Evolutionary conservation across 2,797 vertebrate species (phyloP).

Genomic region (Typhlichthys subterraneus): DNA sequence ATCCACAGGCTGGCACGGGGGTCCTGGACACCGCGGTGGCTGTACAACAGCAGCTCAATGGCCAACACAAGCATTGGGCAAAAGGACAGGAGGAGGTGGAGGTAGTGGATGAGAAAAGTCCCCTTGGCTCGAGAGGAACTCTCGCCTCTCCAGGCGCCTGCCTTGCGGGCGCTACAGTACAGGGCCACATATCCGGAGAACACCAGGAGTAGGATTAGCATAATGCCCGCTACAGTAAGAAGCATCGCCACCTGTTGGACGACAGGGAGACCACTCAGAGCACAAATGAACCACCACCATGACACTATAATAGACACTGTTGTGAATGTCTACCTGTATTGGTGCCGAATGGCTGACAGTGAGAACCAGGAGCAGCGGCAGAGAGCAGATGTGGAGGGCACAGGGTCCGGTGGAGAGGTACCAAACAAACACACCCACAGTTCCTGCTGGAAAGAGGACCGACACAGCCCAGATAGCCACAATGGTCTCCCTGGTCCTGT

Average conservation of each 20-base stretch:
- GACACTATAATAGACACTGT: too few relatives aligned
- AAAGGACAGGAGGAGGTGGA: conserved; percentile 78
- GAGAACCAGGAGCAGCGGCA: conserved; percentile 72
- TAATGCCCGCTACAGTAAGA: conserved; percentile 60
- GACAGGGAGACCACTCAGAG: neutral
- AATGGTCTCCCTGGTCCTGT: conserved; percentile 67
- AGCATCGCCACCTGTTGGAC: conserved; percentile 66
- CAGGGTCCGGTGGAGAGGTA: conserved; percentile 57
- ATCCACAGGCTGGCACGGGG: conserved; percentile 69
- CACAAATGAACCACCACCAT: neutral
- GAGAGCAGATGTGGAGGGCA: conserved; percentile 66
- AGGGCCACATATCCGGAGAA: conserved; percentile 70
- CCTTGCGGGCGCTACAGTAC: conserved; percentile 73
- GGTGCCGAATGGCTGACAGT: conserved; percentile 60
- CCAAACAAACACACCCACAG: conserved; percentile 66
- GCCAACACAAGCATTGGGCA: conserved; percentile 76
- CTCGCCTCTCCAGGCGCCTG: conserved; percentile 65
- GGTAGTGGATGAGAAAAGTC: conserved; percentile 81
- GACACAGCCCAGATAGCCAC: conserved; percentile 65
- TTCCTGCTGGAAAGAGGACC: conserved; percentile 59
- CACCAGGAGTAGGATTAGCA: conserved; percentile 75
- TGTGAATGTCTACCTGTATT: conserved; percentile 39
- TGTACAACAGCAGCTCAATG: conserved; percentile 67
- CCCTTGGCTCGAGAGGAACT: conserved; percentile 75
- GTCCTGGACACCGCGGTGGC: conserved; percentile 40